Evolutionary conservation across 2,888 invertebrate genomes (phyloP).

Genomic region (Anorthoa munda): DNA sequence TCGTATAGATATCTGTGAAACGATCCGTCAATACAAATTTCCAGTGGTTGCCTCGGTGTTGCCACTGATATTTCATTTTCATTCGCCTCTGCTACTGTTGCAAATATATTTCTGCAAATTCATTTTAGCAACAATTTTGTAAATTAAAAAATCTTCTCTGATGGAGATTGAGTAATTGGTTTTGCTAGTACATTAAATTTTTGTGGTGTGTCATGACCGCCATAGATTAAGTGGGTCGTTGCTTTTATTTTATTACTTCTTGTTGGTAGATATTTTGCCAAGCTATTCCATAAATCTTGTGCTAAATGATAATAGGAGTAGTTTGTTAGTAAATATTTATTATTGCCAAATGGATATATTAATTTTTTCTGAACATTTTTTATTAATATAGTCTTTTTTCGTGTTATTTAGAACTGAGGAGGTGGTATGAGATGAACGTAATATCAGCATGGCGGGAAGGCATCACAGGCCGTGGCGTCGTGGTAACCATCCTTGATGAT

Average conservation of each 20-base stretch:
- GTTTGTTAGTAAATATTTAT: conserved; percentile 29
- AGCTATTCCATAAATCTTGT: conserved; percentile 29
- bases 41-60: conserved; percentile 57
- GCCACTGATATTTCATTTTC: conserved; percentile 71
- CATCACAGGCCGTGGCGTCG: conserved; percentile 97
- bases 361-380: conserved; percentile 9
- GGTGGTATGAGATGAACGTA: conserved; percentile 99
- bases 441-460: conserved; percentile 98
- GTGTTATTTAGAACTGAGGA: conserved; percentile 94
- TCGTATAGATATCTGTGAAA: conserved; percentile 57
- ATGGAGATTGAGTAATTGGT: conserved; percentile 60
- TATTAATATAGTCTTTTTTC: conserved; percentile 36
- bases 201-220: conserved; percentile 29
- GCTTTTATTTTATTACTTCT: conserved; percentile 47
- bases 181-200: conserved; percentile 43
- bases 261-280: conserved; percentile 43
- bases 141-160: conserved; percentile 69
- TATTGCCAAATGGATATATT: not conserved
- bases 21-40: conserved; percentile 68
- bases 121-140: conserved; percentile 63
- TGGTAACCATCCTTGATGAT: conserved; percentile 99
- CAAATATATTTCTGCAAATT: conserved; percentile 63
- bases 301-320: conserved; percentile 34
- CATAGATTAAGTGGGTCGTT: conserved; percentile 57
- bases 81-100: conserved; percentile 63